These are phyloP conservation scores for Mormyrus lacerda DNA, from an alignment of 2,113 vertebrate genomes.

Conservation along the genomic window DNA sequence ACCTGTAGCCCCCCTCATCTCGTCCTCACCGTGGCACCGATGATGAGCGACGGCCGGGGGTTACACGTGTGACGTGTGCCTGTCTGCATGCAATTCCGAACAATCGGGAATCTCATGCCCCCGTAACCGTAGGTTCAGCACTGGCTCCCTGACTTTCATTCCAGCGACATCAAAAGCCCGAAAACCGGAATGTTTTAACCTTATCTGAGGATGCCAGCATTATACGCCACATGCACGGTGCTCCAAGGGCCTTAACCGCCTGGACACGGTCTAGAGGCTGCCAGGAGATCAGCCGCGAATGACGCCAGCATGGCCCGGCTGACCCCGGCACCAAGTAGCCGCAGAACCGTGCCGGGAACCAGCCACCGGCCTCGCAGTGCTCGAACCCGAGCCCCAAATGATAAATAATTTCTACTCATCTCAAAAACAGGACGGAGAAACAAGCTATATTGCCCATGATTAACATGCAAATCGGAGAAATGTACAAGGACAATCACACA, in stretches of 20 bases:
- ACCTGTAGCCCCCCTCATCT: neutral
- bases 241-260: neutral
- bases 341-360: neutral
- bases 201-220: neutral
- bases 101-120: constrained; percentile 1
- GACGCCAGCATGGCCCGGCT: neutral
- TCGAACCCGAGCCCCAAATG: neutral
- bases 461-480: neutral
- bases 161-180: neutral
- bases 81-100: neutral
- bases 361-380: neutral
- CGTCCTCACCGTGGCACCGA: neutral
- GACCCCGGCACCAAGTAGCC: neutral
- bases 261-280: neutral
- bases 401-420: neutral
- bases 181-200: constrained; percentile 8
- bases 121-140: neutral
- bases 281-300: neutral
- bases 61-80: neutral
- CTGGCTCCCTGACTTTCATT: neutral
- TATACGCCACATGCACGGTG: neutral
- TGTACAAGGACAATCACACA: neutral
- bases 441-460: neutral
- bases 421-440: neutral
- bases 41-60: neutral